Percentiles rank a stretch among this genome's conserved stretches.
These are phyloP conservation scores for Diplosoma virens DNA, from an alignment of 23 tunicate species.

Conservation along the genomic window DNA sequence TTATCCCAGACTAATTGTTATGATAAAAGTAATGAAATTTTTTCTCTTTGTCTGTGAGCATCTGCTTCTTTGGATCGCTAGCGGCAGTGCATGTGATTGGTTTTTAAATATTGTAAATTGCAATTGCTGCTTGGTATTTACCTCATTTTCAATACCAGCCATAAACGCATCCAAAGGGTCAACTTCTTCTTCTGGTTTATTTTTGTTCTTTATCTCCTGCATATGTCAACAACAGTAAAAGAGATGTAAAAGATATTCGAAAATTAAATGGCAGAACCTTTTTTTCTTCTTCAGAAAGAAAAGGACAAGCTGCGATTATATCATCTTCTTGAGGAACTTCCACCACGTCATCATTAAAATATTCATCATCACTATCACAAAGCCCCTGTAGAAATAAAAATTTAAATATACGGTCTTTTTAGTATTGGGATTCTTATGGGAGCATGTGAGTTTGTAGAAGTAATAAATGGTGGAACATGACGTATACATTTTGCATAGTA, in stretches of 20 bases:
- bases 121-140: constrained; percentile 8
- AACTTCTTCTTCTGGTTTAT: constrained; percentile 80
- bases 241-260: not conserved
- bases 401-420: not conserved
- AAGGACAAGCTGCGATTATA: constrained; percentile 88
- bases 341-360: constrained; percentile 60
- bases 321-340: constrained; percentile 45
- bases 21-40: no score
- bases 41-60: no score
- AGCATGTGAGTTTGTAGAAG: no score
- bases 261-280: no score
- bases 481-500: no score
- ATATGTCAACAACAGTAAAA: no score
- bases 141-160: constrained; percentile 92
- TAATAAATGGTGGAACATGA: no score
- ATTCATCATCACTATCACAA: constrained; percentile 75
- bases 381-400: not conserved
- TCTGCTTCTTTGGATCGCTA: no score
- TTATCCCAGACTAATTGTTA: no score
- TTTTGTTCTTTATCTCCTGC: constrained; percentile 51
- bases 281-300: constrained; percentile 85
- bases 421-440: no score
- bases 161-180: constrained; percentile 97
- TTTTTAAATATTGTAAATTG: not conserved
- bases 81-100: no score